These are phyloP conservation scores for Trichonephila clavipes DNA, from an alignment of 1,140 invertebrate genomes.

Conservation along the genomic window DNA sequence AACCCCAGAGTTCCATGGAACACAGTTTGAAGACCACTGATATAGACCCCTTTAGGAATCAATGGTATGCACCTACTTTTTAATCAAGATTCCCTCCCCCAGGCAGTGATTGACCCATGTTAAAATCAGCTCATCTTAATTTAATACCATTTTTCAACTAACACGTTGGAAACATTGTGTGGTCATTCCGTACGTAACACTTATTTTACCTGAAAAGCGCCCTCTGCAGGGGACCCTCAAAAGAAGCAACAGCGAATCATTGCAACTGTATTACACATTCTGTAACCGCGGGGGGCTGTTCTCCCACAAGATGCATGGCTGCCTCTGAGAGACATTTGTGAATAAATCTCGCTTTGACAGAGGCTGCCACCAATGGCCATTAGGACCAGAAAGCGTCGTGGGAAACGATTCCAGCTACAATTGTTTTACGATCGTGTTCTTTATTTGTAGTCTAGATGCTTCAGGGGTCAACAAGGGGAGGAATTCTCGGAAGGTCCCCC, in stretches of 20 bases:
- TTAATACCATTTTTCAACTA: no score
- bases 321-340: neutral
- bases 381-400: conserved; percentile 40
- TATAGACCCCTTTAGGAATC: no score
- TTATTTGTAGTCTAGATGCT: conserved; percentile 22
- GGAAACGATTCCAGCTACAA: conserved; percentile 36
- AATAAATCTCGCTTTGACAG: conserved; percentile 58
- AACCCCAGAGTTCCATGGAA: no score
- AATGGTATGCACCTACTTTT: no score
- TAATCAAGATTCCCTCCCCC: no score
- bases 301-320: conserved; percentile 38
- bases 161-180: neutral
- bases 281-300: neutral
- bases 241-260: neutral
- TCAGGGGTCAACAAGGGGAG: neutral
- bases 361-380: conserved; percentile 42
- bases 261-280: conserved; percentile 59
- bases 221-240: neutral
- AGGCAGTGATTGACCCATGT: no score
- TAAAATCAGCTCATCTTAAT: no score
- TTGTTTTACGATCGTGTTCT: conserved; percentile 65
- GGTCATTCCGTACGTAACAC: neutral
- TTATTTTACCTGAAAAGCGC: neutral
- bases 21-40: no score
- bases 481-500: neutral